A percentile compares a stretch with the other conserved stretches of the same genome.
Evolutionary conservation across 1,140 invertebrate genomes (phyloP).

Genomic region (Caenorhabditis remanei): DNA sequence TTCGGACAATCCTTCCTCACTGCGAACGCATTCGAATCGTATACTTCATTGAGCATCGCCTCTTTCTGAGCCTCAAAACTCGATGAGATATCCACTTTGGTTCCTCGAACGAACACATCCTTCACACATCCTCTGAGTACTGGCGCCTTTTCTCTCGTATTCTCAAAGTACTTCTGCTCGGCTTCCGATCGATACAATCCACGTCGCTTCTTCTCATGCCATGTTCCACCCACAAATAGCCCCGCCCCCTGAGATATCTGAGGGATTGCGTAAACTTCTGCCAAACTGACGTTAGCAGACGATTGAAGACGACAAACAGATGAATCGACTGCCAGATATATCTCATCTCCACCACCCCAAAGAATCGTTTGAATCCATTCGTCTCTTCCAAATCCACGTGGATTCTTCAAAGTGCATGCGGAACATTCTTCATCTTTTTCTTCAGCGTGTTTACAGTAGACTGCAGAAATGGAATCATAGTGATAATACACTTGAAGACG

Average conservation of each 20-base stretch:
- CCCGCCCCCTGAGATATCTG: constrained; percentile 48
- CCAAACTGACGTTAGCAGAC: constrained; percentile 50
- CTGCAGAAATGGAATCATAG: constrained; percentile 8
- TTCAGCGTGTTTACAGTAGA: constrained; percentile 30
- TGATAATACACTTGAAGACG: constrained; percentile 53
- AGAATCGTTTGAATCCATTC: constrained; percentile 54
- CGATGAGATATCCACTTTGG: constrained; percentile 27
- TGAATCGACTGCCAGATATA: constrained; percentile 17
- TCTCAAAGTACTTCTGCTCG: constrained; percentile 58
- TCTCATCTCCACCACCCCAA: constrained; percentile 52
- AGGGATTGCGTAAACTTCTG: constrained; percentile 60
- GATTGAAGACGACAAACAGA: constrained; percentile 44
- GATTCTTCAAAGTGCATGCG: constrained; percentile 14
- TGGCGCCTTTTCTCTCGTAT: constrained; percentile 59
- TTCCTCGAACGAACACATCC: constrained; percentile 57
- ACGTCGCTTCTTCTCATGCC: constrained; percentile 57
- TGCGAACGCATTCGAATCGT: constrained; percentile 45
- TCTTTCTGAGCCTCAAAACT: constrained; percentile 35
- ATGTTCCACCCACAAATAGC: constrained; percentile 59
- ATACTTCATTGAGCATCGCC: constrained; percentile 28
- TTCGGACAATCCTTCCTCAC: constrained; percentile 18
- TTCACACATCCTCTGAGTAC: constrained; percentile 58
- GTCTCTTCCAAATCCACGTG: constrained; percentile 48
- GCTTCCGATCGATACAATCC: constrained; percentile 48
- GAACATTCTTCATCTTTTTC: constrained; percentile 41